Conservation (phyloP, 2,113 vertebrate species). For the Hippocampus zosterae region DNA sequence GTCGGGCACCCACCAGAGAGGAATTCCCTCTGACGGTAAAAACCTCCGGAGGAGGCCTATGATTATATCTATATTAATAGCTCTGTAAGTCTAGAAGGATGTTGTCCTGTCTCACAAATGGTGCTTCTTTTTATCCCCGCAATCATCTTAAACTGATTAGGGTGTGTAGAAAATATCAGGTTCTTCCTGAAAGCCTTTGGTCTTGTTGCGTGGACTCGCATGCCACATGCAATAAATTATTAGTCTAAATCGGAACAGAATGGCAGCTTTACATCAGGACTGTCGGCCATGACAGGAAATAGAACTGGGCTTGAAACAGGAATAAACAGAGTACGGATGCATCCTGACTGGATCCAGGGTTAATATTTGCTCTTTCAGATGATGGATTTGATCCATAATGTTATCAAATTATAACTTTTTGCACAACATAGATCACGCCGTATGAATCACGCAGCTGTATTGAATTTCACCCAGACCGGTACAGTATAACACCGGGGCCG, state of each 20-base stretch:
- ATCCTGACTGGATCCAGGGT: constrained; percentile 40
- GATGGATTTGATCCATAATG: constrained; percentile 15
- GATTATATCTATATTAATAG: constrained; percentile 78
- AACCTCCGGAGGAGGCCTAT: constrained; percentile 66
- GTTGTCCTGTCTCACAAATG: constrained; percentile 65
- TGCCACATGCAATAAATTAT: constrained; percentile 78
- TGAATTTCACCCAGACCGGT: not conserved
- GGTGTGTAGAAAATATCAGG: constrained; percentile 69
- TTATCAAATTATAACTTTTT: not conserved
- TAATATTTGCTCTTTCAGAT: constrained; percentile 59
- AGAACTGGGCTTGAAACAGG: constrained; percentile 58
- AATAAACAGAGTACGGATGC: constrained; percentile 51
- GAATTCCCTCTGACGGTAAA: constrained; percentile 65
- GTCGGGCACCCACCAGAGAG: constrained; percentile 54
- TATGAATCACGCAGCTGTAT: not conserved
- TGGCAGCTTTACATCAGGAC: constrained; percentile 62
- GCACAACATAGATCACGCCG: not conserved
- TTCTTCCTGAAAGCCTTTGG: constrained; percentile 67
- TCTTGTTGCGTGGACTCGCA: constrained; percentile 63
- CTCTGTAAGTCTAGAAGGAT: constrained; percentile 63
- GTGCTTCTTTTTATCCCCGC: constrained; percentile 62
- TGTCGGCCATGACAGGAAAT: constrained; percentile 57
- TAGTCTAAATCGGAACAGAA: constrained; percentile 76
- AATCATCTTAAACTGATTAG: constrained; percentile 84
- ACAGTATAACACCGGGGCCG: not conserved